Evolutionary conservation across 2,888 invertebrate species (phyloP).

Genomic region (Limenitis arthemis): DNA sequence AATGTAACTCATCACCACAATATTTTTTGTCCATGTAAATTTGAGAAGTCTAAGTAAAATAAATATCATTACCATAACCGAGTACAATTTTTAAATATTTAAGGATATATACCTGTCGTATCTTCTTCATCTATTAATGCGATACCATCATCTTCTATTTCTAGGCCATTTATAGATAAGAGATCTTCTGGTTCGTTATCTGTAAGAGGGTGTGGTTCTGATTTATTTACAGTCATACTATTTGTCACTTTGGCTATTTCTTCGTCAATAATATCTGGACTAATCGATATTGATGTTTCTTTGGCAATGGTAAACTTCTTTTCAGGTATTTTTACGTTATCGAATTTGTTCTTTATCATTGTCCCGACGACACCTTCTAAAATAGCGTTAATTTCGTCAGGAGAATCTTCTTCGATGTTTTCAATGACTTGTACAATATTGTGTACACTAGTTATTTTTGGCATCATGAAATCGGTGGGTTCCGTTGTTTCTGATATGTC

Average conservation of each 20-base stretch:
- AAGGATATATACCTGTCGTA: slow-evolving; percentile 3
- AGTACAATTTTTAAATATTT: neutral
- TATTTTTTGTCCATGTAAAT: too few relatives aligned
- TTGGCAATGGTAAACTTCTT: neutral
- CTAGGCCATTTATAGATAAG: slow-evolving; percentile 39
- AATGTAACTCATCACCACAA: too few relatives aligned
- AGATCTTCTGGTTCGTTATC: slow-evolving; percentile 8
- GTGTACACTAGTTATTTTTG: slow-evolving; percentile 18
- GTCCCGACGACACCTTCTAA: slow-evolving; percentile 25
- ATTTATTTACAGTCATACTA: neutral
- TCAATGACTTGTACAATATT: slow-evolving; percentile 3
- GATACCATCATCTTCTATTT: slow-evolving; percentile 40
- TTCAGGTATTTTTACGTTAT: neutral
- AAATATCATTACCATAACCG: neutral
- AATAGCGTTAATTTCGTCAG: neutral
- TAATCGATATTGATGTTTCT: neutral
- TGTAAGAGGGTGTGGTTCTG: neutral
- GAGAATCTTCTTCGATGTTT: neutral
- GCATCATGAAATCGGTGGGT: slow-evolving; percentile 4
- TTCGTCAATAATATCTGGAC: neutral
- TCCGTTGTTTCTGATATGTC: neutral
- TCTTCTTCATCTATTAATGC: slow-evolving; percentile 24
- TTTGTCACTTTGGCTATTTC: neutral
- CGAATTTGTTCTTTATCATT: slow-evolving; percentile 12
- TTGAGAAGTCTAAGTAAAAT: too few relatives aligned